Conservation (phyloP, 2,797 vertebrate genomes). For the Myiothlypis chrysogaster region DNA sequence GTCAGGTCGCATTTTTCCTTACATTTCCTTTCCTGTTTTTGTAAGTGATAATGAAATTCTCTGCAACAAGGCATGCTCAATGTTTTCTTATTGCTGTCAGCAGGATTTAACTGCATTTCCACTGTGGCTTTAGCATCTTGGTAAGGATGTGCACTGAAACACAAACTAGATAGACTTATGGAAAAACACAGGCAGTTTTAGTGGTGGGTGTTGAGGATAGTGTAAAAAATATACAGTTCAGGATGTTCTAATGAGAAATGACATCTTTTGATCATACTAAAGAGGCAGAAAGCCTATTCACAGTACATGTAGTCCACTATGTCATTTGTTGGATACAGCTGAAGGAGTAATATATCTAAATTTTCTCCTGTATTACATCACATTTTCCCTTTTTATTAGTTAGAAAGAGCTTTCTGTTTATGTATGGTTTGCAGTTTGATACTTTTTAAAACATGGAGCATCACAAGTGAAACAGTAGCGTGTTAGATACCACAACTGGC, state of each 20-base stretch:
- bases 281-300: background rate
- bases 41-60: conserved; percentile 53
- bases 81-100: conserved; percentile 60
- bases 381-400: background rate
- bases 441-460: background rate
- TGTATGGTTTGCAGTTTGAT: conserved; percentile 2
- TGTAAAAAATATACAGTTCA: background rate
- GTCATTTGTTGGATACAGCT: background rate
- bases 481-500: background rate
- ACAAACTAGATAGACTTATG: conserved; percentile 34
- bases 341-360: background rate
- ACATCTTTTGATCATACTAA: background rate
- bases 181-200: background rate
- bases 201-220: background rate
- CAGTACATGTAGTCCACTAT: background rate
- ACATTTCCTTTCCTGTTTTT: conserved; percentile 14
- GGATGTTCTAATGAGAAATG: background rate
- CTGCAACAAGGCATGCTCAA: conserved; percentile 51
- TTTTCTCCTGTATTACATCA: conserved; percentile 10
- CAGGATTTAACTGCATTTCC: conserved; percentile 61
- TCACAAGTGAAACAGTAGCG: background rate
- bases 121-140: conserved; percentile 53
- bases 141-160: conserved; percentile 55
- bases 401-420: background rate
- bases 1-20: background rate